These are phyloP conservation scores for Asarcornis scutulata DNA, from an alignment of 2,113 vertebrate genomes.

Conservation along the genomic window DNA sequence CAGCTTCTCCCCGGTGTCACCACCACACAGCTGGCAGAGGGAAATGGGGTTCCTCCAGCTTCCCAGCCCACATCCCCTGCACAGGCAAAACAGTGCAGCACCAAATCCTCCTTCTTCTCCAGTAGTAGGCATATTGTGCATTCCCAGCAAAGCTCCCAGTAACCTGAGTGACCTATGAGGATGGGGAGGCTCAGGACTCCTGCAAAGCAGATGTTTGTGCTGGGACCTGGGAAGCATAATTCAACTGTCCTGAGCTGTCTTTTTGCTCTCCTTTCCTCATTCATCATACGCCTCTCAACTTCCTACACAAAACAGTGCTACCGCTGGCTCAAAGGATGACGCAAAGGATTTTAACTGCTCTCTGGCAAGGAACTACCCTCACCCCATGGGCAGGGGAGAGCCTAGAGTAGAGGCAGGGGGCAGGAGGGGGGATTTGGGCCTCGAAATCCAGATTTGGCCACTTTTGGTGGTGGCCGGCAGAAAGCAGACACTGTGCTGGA, in stretches of 20 bases:
- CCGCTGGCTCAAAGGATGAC: neutral
- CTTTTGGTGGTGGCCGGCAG: neutral
- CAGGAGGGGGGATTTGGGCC: neutral
- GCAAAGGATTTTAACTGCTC: neutral
- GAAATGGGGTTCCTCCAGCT: neutral
- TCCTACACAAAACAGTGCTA: neutral
- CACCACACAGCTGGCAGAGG: neutral
- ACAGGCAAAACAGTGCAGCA: neutral
- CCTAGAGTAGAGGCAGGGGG: neutral
- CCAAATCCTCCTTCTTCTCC: neutral
- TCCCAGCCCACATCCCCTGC: neutral
- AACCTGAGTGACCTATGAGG: neutral
- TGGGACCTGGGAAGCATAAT: neutral
- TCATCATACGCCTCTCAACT: neutral
- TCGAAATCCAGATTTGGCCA: neutral
- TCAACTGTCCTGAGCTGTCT: neutral
- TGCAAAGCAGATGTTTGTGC: neutral
- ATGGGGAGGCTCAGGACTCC: neutral
- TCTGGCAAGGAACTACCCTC: neutral
- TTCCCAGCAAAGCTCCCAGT: neutral
- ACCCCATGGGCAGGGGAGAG: neutral
- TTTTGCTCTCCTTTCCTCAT: neutral
- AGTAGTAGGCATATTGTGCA: too few relatives aligned
- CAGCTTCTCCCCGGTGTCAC: neutral
- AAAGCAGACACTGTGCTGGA: fast-evolving